Conservation (phyloP, 2,113 vertebrate genomes). For the Geococcyx californianus region DNA sequence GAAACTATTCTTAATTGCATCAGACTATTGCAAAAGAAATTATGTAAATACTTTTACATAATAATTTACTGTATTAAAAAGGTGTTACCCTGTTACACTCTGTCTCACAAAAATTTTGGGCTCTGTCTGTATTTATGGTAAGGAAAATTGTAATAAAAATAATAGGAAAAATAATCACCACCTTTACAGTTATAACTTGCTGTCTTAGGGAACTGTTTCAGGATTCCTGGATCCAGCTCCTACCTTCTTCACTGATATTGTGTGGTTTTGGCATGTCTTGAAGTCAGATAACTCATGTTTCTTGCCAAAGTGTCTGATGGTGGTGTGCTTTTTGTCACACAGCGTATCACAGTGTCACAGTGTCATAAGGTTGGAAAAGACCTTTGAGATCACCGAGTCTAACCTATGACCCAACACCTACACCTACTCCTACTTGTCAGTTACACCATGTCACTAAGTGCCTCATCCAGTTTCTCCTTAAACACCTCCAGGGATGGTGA, state of each 20-base stretch:
- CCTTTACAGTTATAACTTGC: background rate
- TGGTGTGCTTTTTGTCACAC: fast-evolving
- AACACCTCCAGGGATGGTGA: too few relatives aligned
- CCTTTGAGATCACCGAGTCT: too few relatives aligned
- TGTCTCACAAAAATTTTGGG: background rate
- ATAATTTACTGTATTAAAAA: background rate
- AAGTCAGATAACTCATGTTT: background rate
- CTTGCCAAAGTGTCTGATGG: fast-evolving
- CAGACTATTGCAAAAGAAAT: background rate
- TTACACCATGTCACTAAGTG: too few relatives aligned
- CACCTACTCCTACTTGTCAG: too few relatives aligned
- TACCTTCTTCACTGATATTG: background rate
- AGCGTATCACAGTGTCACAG: too few relatives aligned
- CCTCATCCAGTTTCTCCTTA: too few relatives aligned
- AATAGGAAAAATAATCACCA: background rate
- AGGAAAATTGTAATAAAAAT: background rate
- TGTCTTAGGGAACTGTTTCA: background rate
- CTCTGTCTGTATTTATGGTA: background rate
- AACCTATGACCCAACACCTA: too few relatives aligned
- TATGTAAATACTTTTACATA: background rate
- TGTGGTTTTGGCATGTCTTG: background rate
- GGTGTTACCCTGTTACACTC: background rate
- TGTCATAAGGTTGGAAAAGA: too few relatives aligned
- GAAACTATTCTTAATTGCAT: background rate
- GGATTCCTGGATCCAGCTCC: background rate